Evolutionary conservation across 2,113 vertebrate genomes (phyloP), one percentile per base, ranked within the genome.

Genomic region (Erythrocercus mccallii): DNA sequence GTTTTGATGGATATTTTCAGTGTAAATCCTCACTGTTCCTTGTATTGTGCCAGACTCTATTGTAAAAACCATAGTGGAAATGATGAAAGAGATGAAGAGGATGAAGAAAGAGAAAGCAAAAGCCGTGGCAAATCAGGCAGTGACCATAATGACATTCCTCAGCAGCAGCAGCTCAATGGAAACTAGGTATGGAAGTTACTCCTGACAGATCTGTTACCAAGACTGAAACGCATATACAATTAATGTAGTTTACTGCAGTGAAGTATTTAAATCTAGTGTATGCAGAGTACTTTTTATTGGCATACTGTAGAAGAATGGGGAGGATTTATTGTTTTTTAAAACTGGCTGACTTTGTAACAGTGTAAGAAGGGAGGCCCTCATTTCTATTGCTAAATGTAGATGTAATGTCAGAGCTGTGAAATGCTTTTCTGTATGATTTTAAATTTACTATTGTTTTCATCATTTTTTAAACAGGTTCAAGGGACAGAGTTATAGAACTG

Each of bases 1-100:
- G 48, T 37, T 72, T 48, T 42, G 69, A 28, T 70, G 54, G 37
- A 1, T 77, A 20, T 44, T 92, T 77, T 83, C 71, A 54, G 60
- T 65, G 45, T 42, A 81, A 54, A 56, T 86, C 61, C 78, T 95
- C 50, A 44, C 86, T 96, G 11, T 95, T 97, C 58, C 61, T 97
- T 95, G 95, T 50, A 9, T 96, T 88, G 35, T 94, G 78, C 37
- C 92, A 99, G 99, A 97, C 97, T 99, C 12, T 99, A 99, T 97
- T 99, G 99, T 98, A 99, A 99, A 99, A 99, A 99, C 97, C 99
- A 99, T 98, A 99, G 99, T 95, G 99, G 99, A 84, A 99, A 99
- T 35, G 99, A 99, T 95, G 99, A 99, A 96, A 97, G 99, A 93
- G 99, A 99, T 92, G 99, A 99, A 98, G 99, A 99, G 97, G 99